A percentile compares a stretch with the other conserved stretches of the same genome.
Evolutionary conservation across 2,113 vertebrate genomes (phyloP).

Genomic region (Lutjanus erythropterus): DNA sequence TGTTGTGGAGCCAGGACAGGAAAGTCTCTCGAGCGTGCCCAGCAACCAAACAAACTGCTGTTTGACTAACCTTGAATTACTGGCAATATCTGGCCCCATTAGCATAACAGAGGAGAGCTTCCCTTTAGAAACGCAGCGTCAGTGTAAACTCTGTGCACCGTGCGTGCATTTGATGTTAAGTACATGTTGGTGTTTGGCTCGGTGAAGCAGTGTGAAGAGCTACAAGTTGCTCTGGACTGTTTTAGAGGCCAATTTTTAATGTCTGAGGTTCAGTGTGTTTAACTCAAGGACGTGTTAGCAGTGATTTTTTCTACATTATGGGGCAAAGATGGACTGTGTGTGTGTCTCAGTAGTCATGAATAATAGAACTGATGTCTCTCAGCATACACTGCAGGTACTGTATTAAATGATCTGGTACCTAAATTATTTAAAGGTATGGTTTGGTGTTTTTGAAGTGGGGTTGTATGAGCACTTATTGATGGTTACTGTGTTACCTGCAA

Average conservation of each 20-base stretch:
- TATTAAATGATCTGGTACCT: neutral
- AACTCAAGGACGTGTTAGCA: neutral
- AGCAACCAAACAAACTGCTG: slow-evolving; percentile 67
- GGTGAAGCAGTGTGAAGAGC: neutral
- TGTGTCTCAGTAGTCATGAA: neutral
- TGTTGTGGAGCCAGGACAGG: slow-evolving; percentile 56
- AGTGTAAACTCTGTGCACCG: slow-evolving; percentile 33
- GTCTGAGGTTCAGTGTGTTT: neutral
- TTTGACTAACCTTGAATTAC: slow-evolving; percentile 82
- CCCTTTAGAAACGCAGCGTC: slow-evolving; percentile 52
- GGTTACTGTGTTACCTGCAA: too few relatives aligned
- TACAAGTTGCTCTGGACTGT: neutral
- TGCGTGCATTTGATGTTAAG: slow-evolving; percentile 43
- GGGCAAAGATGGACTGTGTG: neutral
- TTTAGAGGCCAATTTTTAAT: neutral
- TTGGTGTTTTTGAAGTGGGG: too few relatives aligned
- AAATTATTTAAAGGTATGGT: neutral
- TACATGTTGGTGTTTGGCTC: neutral
- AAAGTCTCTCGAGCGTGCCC: slow-evolving; percentile 60
- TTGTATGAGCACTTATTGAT: too few relatives aligned
- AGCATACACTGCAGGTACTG: neutral
- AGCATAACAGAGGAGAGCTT: slow-evolving; percentile 76
- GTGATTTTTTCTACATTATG: neutral
- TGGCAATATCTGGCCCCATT: slow-evolving; percentile 69
- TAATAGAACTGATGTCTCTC: neutral